These are phyloP conservation scores for Clanis bilineata DNA, from an alignment of 2,888 invertebrate species.

Conservation along the genomic window DNA sequence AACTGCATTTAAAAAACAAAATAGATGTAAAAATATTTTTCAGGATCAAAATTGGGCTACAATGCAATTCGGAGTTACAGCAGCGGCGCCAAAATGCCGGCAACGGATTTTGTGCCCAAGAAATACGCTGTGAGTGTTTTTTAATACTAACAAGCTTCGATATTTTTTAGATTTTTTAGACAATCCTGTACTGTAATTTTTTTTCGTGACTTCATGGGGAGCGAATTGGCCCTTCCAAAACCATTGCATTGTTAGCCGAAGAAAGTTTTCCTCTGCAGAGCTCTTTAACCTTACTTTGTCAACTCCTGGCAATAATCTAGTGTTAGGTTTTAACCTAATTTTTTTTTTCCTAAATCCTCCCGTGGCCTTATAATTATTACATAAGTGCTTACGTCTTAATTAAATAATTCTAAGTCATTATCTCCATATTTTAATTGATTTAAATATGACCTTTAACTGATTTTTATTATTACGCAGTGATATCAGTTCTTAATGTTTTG, in stretches of 20 bases:
- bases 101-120: conserved; percentile 53
- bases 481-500: not conserved
- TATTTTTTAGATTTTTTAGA: not conserved
- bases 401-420: not conserved
- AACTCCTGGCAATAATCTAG: no score
- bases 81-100: conserved; percentile 36
- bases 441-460: not conserved
- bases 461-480: not conserved
- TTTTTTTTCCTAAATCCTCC: no score
- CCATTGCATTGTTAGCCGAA: no score
- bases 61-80: conserved; percentile 34
- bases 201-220: no score
- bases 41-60: conserved; percentile 33
- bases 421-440: not conserved
- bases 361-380: not conserved
- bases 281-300: no score
- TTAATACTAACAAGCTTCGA: no score
- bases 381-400: not conserved
- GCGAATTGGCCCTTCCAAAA: no score
- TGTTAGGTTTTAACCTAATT: no score
- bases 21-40: conserved; percentile 22
- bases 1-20: not conserved
- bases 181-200: not conserved
- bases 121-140: conserved; percentile 53
- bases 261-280: no score